Base-by-base conservation (phyloP, 2,888 invertebrate species). In the Catotricha subobsoleta region DNA sequence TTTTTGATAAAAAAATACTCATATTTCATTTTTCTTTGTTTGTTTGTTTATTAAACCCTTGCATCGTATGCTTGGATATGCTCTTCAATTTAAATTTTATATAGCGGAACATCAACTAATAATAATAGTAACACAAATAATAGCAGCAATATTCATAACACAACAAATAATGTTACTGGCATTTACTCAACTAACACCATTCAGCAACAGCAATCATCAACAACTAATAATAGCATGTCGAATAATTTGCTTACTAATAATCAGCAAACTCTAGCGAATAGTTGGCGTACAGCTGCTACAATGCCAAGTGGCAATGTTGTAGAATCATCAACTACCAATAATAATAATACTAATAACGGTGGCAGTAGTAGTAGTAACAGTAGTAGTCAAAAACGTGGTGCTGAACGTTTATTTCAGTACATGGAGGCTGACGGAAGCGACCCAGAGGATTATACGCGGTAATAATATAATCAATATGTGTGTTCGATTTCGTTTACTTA, bases 341-440 rank as follows among this genome's bases (percentile, higher is more conserved):
- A 48, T 46, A 49, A 49, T 44, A 48, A 50, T 48, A 48, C 51
- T 47, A 51, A 50, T 44, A 48, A 48, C 41, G 47, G 44, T 5
- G 16, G 5, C 6, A 5, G 5, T 8, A 33, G 48, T 44, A 48
- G 47, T 59, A 52, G 57, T 41, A 52, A 56, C 46, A 58, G 57
- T 35, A 57, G 54, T 43, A 44, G 43, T 49, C 61, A 57, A 52
- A 63, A 65, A 53, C 71, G 71, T 48, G 77, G 77, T 47, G 76
- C 77, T 43, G 76, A 75, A 49, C 66, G 76, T 44, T 67, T 78
- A 42, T 78, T 78, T 65, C 77, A 72, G 53, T 80, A 74, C 67
- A 69, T 76, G 67, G 80, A 75, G 64, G 80, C 79, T 47, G 78
- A 78, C 64, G 76, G 76, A 51, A 76, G 76, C 42, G 76, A 73